Evolutionary conservation across 2,113 vertebrate species (phyloP).

Genomic region (Jacana jacana): DNA sequence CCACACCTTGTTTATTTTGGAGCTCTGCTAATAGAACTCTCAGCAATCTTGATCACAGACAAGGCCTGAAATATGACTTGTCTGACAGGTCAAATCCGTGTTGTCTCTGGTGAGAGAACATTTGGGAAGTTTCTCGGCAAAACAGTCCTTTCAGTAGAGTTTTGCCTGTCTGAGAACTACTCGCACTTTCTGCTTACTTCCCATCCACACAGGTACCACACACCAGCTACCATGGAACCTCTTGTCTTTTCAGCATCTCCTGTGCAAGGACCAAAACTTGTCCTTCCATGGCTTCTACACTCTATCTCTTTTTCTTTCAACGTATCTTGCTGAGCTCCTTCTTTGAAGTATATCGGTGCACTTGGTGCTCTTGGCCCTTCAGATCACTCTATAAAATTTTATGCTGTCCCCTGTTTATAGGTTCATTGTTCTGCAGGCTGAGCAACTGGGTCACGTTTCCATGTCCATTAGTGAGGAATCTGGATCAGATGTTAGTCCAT

Average conservation of each 20-base stretch:
- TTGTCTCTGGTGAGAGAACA: neutral
- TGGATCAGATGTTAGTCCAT: slow-evolving; percentile 3
- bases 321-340: neutral
- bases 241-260: neutral
- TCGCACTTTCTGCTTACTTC: neutral
- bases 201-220: neutral
- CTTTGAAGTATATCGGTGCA: neutral
- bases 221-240: neutral
- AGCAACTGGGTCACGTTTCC: neutral
- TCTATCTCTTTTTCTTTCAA: neutral
- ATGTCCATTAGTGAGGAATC: neutral
- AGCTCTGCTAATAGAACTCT: neutral
- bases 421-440: neutral
- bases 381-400: neutral
- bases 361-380: neutral
- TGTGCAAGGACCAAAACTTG: neutral
- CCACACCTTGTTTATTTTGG: neutral
- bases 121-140: neutral
- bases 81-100: neutral
- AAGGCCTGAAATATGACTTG: neutral
- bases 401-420: neutral
- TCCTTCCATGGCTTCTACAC: neutral
- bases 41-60: neutral
- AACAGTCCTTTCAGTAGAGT: neutral
- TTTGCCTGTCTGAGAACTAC: neutral